Evolutionary conservation across 2,888 invertebrate species (phyloP).

Genomic region (Mythimna ferrago): DNA sequence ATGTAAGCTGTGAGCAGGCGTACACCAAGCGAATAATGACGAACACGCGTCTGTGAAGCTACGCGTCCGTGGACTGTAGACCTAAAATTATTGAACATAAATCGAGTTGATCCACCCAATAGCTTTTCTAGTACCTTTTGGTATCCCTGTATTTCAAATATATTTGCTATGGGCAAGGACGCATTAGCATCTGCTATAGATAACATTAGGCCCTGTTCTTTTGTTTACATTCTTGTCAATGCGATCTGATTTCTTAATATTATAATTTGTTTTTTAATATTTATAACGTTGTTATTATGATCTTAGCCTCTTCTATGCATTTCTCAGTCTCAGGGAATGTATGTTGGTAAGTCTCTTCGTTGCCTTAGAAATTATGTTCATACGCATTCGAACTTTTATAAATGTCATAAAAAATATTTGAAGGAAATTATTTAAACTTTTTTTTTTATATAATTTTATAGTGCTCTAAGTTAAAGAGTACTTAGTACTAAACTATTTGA

Average conservation of each 20-base stretch:
- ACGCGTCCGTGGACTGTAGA: no score
- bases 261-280: slow-evolving; percentile 75
- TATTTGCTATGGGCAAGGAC: not conserved
- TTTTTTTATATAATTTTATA: slow-evolving; percentile 67
- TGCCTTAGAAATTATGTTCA: slow-evolving; percentile 87
- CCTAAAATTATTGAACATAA: not conserved
- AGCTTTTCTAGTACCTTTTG: not conserved
- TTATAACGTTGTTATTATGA: slow-evolving; percentile 75
- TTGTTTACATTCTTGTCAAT: slow-evolving; percentile 19
- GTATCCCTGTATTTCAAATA: slow-evolving; percentile 13
- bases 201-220: not conserved
- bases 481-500: slow-evolving; percentile 82
- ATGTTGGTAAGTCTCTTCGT: slow-evolving; percentile 90
- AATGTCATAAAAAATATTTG: slow-evolving; percentile 86
- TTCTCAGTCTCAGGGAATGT: slow-evolving; percentile 90
- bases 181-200: not conserved
- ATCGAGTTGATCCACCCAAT: not conserved
- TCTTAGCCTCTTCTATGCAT: slow-evolving; percentile 86
- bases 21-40: no score
- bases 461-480: slow-evolving; percentile 74
- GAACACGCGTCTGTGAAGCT: no score
- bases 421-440: slow-evolving; percentile 80
- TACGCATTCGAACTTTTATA: slow-evolving; percentile 80
- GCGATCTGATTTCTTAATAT: slow-evolving; percentile 68
- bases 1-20: no score